Base-by-base conservation (phyloP, 2,888 invertebrate genomes). In the Mylabris sibirica region DNA sequence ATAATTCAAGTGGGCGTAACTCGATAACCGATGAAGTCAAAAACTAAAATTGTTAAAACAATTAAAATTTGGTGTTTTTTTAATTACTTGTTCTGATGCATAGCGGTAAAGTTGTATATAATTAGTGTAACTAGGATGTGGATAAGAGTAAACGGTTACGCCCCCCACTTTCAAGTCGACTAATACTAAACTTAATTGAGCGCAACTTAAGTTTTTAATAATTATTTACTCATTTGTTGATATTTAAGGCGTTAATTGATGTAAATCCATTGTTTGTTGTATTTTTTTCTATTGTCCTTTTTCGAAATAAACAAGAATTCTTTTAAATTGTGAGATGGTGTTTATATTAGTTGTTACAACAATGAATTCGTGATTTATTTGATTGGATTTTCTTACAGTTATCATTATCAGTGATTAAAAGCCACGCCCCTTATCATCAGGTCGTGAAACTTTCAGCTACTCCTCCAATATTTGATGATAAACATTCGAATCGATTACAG, bases 351-450 rank as follows among this genome's bases (percentile, higher is more conserved):
- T 53, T 22, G 12, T 53, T 20, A 1, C 11, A 53, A 53, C 24
- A 53, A 22, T 12, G 24, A 1, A 26, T 26, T 26, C 6, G 57
- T 9, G 24, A 9, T 22, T 3, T 5, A 57, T 26, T 14, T 1
- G 1, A 3, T 5, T 24, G 2, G 4, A 57, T 57, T 57, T 11
- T 14, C 22, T 14, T 57, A 57, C 57, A 59, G 53, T 69, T 67
- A 57, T 65, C 61, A 62, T 64, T 63, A 59, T 63, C n/a, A 64
- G 64, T 70, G 67, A 77, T 71, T 69, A 67, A 67, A 77, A 77
- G 79, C 80, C 80, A 80, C 80, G 79, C 80, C 80, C 80, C 79
- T 80, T 72, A 76, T 70, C 74, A 71, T 74, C 70, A 68, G 53
- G 64, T 63, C 17, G 65, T 60, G 24, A 57, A 66, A 66, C 61